These are phyloP conservation scores for Pemphigus obesinymphae DNA, from an alignment of 1,140 invertebrate genomes.

Conservation along the genomic window DNA sequence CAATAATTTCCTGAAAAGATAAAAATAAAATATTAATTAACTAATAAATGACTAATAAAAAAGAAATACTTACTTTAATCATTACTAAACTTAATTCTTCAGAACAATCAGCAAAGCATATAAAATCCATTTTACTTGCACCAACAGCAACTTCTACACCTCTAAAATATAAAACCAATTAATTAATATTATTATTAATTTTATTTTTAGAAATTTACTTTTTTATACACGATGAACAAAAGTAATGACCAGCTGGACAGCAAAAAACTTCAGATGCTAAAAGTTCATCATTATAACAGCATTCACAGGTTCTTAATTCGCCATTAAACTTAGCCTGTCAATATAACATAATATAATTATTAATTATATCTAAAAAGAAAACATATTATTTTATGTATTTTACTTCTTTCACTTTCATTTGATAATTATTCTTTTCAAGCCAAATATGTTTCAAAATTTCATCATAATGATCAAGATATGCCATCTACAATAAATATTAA, in stretches of 20 bases:
- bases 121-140: neutral
- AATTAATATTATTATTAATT: neutral
- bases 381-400: too few relatives aligned
- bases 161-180: neutral
- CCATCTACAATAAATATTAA: too few relatives aligned
- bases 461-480: too few relatives aligned
- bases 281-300: conserved; percentile 12
- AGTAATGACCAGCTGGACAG: neutral
- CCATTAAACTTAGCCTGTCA: conserved; percentile 21
- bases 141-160: conserved; percentile 4
- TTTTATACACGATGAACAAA: conserved; percentile 14
- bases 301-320: neutral
- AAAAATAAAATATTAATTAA: neutral
- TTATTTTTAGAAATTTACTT: neutral
- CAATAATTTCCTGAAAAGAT: neutral
- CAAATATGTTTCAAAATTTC: too few relatives aligned
- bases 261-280: neutral
- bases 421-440: too few relatives aligned
- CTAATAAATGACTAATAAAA: neutral
- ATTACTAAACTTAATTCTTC: conserved; percentile 4
- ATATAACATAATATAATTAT: too few relatives aligned
- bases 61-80: neutral
- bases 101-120: neutral
- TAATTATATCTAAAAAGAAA: too few relatives aligned
- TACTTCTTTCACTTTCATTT: too few relatives aligned